Percentiles rank a stretch among this genome's conserved stretches.
phyloP scores from a whole-genome alignment of 2,113 vertebrate genomes.

The Empidonax alnorum region DNA sequence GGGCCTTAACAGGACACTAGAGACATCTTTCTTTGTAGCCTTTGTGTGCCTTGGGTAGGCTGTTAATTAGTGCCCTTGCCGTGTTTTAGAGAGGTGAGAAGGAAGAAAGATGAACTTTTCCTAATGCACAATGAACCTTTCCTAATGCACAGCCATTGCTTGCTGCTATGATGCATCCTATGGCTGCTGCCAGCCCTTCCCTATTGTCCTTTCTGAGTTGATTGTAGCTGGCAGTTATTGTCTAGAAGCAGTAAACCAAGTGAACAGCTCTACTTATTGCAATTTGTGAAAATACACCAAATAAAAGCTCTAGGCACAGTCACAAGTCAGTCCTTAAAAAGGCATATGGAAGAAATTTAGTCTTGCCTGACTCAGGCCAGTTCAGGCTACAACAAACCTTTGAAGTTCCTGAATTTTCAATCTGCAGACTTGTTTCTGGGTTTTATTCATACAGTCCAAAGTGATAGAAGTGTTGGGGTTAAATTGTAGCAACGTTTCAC shows the following conservation, averaged over 20 bases:
- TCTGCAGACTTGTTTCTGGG: not conserved
- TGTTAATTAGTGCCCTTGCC: not conserved
- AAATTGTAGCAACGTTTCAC: not conserved
- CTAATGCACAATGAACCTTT: not conserved
- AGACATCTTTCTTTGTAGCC: not conserved
- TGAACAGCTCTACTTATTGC: constrained; percentile 32
- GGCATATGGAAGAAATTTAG: not conserved
- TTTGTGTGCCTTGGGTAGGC: not conserved
- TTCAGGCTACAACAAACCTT: not conserved
- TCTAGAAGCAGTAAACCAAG: constrained; percentile 34
- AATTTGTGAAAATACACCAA: constrained; percentile 15
- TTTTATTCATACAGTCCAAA: not conserved
- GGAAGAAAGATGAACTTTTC: not conserved
- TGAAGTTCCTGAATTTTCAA: not conserved
- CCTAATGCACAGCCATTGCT: not conserved
- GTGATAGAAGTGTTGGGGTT: not conserved
- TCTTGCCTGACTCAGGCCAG: not conserved
- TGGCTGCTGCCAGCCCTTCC: constrained; percentile 23
- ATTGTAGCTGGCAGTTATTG: constrained; percentile 39
- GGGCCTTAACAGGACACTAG: not conserved
- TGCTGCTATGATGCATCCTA: not conserved
- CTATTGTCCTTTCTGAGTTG: not conserved
- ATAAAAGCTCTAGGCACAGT: constrained; percentile 14
- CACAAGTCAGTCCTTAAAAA: constrained; percentile 14
- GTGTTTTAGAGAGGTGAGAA: not conserved